Base-by-base conservation (phyloP, 2,888 invertebrate genomes). In the Chironomus riparius region DNA sequence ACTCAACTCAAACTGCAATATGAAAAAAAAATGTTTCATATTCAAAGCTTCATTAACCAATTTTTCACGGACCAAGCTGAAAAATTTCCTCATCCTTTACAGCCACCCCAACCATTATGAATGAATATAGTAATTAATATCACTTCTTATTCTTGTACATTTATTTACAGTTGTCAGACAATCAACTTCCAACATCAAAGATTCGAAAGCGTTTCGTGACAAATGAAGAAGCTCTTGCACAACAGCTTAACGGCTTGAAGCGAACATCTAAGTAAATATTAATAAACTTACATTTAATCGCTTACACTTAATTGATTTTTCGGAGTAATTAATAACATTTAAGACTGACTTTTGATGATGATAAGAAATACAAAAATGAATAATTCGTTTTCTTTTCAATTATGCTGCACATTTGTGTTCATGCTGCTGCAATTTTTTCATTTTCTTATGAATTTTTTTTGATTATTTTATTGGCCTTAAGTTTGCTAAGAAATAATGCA, bases 201-300 rank as follows among this genome's bases (percentile, higher is more conserved):
- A 87, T 89, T 81, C 86, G 88, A 79, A 90, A 90, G 80, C 86
- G 90, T 77, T 90, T 88, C 81, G 86, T 90, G 69, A 86, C 88
- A 1, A 86, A 86, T 78, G 90, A 90, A 81, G 87, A 88, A 76
- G 88, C 87, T 79, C 84, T 90, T 76, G 89, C 88, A 4, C 84
- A 87, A 65, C 89, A 90, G 82, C 86, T 90, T 74, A 86, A 88
- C 78, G 88, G 88, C 75, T 85, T 90, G 76, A 90, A 90, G 82
- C 88, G 88, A 81, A 82, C 86, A 71, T 87, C 88, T 18, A 77
- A 71, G 77, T 74, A 74, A 74, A 74, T 73, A 61, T 61, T 22
- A 62, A 73, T 47, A 12, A 21, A 38, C 28, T 21, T 47, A 65
- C 10, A 38, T 38, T 38, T 38, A 38, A 38, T 38, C 38, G 38